Base-by-base conservation (phyloP, 2,113 vertebrate species). In the Phylloscopus trochiloides region DNA sequence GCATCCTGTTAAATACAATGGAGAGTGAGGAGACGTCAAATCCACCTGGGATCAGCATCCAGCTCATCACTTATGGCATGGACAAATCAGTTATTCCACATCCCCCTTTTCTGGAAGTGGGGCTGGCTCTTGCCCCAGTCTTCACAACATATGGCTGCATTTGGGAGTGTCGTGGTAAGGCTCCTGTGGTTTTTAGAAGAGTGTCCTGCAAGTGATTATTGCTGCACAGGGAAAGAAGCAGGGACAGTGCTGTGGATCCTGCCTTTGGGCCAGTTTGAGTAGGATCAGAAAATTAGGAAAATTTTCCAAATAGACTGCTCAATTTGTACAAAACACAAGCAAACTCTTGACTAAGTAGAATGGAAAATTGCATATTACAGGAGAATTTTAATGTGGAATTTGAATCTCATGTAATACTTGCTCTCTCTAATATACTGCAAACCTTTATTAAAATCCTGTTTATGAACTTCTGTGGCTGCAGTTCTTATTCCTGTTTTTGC, bases 71-170 rank as follows among this genome's bases (percentile, higher is more conserved):
- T n/a, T 42, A 2, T 3, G 22, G 36, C 40, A 16, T 1, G 2
- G 59, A 31, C n/a, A 45, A 45, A 42, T 25, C 20, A 32, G 7
- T 62, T 32, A 62, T 47, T 71, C 29, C 43, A 34, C 58, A 83
- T 3, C 1, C 4, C 3, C 13, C 12, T 47, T 48, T 32, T 48
- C 16, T 73, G 16, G 7, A 11, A 14, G 9, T 32, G 61, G 29
- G 17, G 40, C 31, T 82, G 31, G 28, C 8, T 42, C 36, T 79
- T 43, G 24, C 17, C 40, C 65, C 28, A 2, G 14, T 16, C 36
- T 62, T 54, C 75, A 24, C 3, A 66, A 38, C 0, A 0, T 5
- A 7, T 36, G 19, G 13, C 17, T 2, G 2, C 26, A 36, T 40
- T 86, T 58, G 31, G 43, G 43, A 75, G 12, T 5, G 32, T 24